Evolutionary conservation across 2,113 vertebrate species (phyloP), one percentile per base, ranked within the genome.

Genomic region (Strix aluco): DNA sequence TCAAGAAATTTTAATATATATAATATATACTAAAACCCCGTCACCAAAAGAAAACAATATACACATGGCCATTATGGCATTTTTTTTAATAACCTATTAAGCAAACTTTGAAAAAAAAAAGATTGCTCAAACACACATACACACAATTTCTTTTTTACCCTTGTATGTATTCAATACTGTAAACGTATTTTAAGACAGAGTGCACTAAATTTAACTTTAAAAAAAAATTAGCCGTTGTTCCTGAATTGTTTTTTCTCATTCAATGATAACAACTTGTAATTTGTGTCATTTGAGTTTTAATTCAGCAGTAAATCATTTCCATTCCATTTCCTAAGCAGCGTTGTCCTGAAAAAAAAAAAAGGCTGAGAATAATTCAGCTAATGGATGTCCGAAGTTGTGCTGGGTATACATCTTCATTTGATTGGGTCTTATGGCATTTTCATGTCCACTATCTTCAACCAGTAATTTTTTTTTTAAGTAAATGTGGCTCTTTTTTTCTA

Each of bases 81-180:
- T 98, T 98, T 98, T 98, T 96, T 97, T 98, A 98, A 98, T 98
- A 99, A 98, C 98, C 98, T 98, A 98, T 98, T 98, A 98, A 99
- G 98, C 98, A 99, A 99, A 98, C 98, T 98, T 98, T 98, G 98
- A 98, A 98, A 99, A 98, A 98, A 99, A 95, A 98, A 98, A 94
- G 95, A 98, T 98, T 98, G 98, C 99, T 99, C 99, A 98, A 99
- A 99, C 98, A 99, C 99, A 99, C 99, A 99, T 98, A 99, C 99
- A 99, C 99, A 99, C 98, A 98, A 98, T 99, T 99, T 99, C 93
- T 98, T 98, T 99, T 99, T 99, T 99, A 99, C 98, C 99, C 99
- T 99, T 99, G 99, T 99, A 99, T 99, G 99, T 99, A 99, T 99
- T 99, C 99, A 99, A 99, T 99, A 99, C 99, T 99, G 99, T 99